Evolutionary conservation across 1,140 invertebrate species (phyloP).

Genomic region (Tribolium madens): DNA sequence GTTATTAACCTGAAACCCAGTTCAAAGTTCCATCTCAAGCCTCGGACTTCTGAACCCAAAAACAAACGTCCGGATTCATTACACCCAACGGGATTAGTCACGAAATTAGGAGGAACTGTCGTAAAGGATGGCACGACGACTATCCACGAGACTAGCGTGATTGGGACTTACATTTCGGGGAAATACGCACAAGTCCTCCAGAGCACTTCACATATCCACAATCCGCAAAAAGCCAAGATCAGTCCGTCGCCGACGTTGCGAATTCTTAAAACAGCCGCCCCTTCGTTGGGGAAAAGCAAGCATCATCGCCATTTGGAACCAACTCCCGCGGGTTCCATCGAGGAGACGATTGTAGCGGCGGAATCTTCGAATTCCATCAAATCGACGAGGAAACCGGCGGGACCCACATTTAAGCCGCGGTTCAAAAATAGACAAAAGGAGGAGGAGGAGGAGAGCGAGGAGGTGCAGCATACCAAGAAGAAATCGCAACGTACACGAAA

Average conservation of each 20-base stretch:
- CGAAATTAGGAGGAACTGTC: slow-evolving; percentile 83
- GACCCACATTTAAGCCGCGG: slow-evolving; percentile 64
- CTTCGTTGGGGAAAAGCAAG: slow-evolving; percentile 70
- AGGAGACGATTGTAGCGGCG: slow-evolving; percentile 69
- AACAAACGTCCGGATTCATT: slow-evolving; percentile 67
- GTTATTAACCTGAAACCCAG: slow-evolving; percentile 69
- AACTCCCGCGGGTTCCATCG: slow-evolving; percentile 70
- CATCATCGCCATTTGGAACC: slow-evolving; percentile 71
- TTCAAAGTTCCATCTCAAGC: slow-evolving; percentile 67
- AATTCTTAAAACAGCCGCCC: slow-evolving; percentile 80
- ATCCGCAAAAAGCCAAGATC: slow-evolving; percentile 70
- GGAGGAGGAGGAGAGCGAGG: slow-evolving; percentile 61
- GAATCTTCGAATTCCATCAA: slow-evolving; percentile 68
- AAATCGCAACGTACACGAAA: slow-evolving; percentile 51
- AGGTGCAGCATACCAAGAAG: slow-evolving; percentile 58
- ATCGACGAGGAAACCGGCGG: slow-evolving; percentile 69
- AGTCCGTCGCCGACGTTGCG: slow-evolving; percentile 74
- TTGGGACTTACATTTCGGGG: slow-evolving; percentile 88
- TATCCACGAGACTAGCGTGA: slow-evolving; percentile 87
- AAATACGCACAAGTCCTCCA: slow-evolving; percentile 84
- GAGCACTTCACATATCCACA: slow-evolving; percentile 63
- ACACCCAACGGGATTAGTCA: slow-evolving; percentile 83
- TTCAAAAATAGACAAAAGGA: slow-evolving; percentile 62
- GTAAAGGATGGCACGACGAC: slow-evolving; percentile 86
- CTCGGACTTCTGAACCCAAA: slow-evolving; percentile 67